Conservation (phyloP, 92 coral and sea anemone species). For the Palythoa heliodiscus region DNA sequence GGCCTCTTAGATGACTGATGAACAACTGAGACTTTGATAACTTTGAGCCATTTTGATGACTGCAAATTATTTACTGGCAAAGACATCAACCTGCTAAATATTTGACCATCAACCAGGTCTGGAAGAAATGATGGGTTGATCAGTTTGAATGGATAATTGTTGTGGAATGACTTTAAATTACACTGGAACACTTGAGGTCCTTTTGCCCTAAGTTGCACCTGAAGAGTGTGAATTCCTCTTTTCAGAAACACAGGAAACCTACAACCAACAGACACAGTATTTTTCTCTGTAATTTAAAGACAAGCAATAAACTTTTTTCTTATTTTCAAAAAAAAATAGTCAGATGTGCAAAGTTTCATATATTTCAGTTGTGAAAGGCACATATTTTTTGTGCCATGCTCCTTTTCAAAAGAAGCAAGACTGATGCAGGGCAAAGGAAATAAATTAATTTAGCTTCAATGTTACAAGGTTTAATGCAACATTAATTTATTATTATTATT, state of each 20-base stretch:
- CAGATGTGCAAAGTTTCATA: too few relatives aligned
- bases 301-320: background rate
- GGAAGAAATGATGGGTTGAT: constrained; percentile 73
- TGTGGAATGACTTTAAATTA: constrained; percentile 56
- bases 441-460: too few relatives aligned
- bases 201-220: constrained; percentile 74
- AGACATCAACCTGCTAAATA: constrained; percentile 70
- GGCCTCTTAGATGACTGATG: constrained; percentile 44
- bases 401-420: too few relatives aligned
- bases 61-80: constrained; percentile 76
- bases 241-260: constrained; percentile 83
- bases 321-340: too few relatives aligned
- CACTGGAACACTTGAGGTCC: constrained; percentile 72
- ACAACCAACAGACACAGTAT: background rate
- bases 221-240: constrained; percentile 85
- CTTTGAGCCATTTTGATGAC: constrained; percentile 75
- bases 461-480: too few relatives aligned
- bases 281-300: too few relatives aligned
- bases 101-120: constrained; percentile 85
- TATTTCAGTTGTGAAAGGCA: too few relatives aligned
- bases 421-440: too few relatives aligned
- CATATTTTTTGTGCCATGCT: too few relatives aligned
- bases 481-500: too few relatives aligned
- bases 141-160: constrained; percentile 58
- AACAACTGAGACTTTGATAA: constrained; percentile 61